A percentile compares a stretch with the other conserved stretches of the same genome.
These are phyloP conservation scores for Agrotis puta DNA, from an alignment of 2,888 invertebrate genomes.

Conservation along the genomic window DNA sequence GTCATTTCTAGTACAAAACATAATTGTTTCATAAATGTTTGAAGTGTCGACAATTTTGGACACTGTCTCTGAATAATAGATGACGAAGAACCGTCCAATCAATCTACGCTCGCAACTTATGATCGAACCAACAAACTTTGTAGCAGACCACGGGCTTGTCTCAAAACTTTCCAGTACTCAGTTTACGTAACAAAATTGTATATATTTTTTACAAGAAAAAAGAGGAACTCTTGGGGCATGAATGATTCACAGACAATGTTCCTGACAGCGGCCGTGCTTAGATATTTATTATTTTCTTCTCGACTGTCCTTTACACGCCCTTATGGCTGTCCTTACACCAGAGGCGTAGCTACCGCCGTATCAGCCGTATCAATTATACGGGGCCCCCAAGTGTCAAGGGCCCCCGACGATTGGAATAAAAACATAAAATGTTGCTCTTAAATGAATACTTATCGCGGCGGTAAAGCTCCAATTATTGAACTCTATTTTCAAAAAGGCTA, in stretches of 20 bases:
- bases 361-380: too few relatives aligned
- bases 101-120: constrained; percentile 38
- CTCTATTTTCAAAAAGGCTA: too few relatives aligned
- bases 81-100: constrained; percentile 35
- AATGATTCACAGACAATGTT: constrained; percentile 66
- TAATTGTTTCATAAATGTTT: constrained; percentile 20
- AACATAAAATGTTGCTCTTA: too few relatives aligned
- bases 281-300: constrained; percentile 59
- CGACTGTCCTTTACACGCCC: constrained; percentile 45
- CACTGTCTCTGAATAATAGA: constrained; percentile 59
- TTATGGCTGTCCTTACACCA: background rate
- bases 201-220: constrained; percentile 57
- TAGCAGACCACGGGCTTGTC: constrained; percentile 19
- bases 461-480: too few relatives aligned
- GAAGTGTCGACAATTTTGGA: constrained; percentile 33
- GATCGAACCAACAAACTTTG: constrained; percentile 30
- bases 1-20: background rate
- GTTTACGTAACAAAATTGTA: constrained; percentile 44
- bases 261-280: constrained; percentile 43
- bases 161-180: constrained; percentile 35
- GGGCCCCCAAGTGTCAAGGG: too few relatives aligned
- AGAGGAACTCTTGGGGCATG: constrained; percentile 59
- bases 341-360: too few relatives aligned
- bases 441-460: too few relatives aligned
- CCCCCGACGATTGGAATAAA: too few relatives aligned